These are phyloP conservation scores for Venturia canescens DNA, from an alignment of 1,140 invertebrate genomes.

Conservation along the genomic window DNA sequence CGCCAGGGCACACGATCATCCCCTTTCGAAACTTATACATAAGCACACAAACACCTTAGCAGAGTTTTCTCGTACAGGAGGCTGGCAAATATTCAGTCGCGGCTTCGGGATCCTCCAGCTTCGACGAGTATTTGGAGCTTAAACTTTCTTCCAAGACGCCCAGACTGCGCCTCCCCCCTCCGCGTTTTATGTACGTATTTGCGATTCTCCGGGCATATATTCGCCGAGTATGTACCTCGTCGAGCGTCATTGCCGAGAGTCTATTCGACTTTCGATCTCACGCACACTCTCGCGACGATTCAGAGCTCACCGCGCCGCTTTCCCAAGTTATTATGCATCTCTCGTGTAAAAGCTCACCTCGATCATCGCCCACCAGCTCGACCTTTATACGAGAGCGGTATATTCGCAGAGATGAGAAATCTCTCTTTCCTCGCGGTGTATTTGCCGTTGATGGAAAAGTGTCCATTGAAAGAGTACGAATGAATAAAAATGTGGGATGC, in stretches of 20 bases:
- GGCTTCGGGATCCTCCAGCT: constrained; percentile 14
- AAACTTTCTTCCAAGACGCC: constrained; percentile 23
- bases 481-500: constrained; percentile 2
- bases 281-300: constrained; percentile 8
- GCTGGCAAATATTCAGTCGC: constrained; percentile 35
- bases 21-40: constrained; percentile 1
- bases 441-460: constrained; percentile 16
- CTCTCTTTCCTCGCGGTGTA: constrained; percentile 4
- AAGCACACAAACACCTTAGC: not conserved
- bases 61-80: not conserved
- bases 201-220: not conserved
- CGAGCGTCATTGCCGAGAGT: not conserved
- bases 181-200: constrained; percentile 4
- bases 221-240: not conserved
- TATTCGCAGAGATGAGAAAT: constrained; percentile 27
- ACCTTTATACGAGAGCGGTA: not conserved
- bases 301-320: not conserved
- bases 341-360: not conserved
- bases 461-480: constrained; percentile 9
- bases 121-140: constrained; percentile 28
- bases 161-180: not conserved
- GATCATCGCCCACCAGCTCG: not conserved
- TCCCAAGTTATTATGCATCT: not conserved
- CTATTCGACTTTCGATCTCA: constrained; percentile 23
- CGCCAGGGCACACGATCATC: constrained; percentile 23